Evolutionary conservation across 2,113 vertebrate species (phyloP).

Genomic region (Notarius lentiginosus): DNA sequence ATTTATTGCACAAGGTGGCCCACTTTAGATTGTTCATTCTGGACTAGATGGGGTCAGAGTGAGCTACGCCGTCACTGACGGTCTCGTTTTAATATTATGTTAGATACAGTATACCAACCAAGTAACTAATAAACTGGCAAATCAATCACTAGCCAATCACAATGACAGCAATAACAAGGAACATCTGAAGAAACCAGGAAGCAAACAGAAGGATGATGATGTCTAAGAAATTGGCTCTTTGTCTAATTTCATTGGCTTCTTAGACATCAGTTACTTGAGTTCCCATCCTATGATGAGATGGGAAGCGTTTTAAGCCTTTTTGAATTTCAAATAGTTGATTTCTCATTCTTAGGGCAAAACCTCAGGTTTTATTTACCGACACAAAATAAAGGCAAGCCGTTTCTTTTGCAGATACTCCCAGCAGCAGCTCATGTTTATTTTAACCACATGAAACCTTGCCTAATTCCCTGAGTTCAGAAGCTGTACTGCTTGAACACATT

Average conservation of each 20-base stretch:
- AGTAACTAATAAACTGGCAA: neutral
- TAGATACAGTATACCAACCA: neutral
- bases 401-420: slow-evolving; percentile 13
- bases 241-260: neutral
- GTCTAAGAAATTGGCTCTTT: neutral
- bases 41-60: no score
- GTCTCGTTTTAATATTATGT: neutral
- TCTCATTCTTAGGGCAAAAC: slow-evolving; percentile 14
- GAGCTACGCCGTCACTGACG: no score
- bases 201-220: neutral
- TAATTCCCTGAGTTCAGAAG: slow-evolving; percentile 14
- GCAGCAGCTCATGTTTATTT: slow-evolving; percentile 38
- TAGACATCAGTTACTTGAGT: neutral
- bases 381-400: neutral
- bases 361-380: slow-evolving; percentile 20
- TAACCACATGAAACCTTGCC: slow-evolving; percentile 33
- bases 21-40: no score
- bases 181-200: neutral
- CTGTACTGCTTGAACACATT: neutral
- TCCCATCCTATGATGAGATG: neutral
- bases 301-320: neutral
- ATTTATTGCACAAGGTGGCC: no score
- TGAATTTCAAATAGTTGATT: neutral
- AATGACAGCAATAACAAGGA: neutral
- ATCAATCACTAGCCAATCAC: neutral